Evolutionary conservation across 1,140 invertebrate genomes (phyloP).

Genomic region (Micrasema minimum): DNA sequence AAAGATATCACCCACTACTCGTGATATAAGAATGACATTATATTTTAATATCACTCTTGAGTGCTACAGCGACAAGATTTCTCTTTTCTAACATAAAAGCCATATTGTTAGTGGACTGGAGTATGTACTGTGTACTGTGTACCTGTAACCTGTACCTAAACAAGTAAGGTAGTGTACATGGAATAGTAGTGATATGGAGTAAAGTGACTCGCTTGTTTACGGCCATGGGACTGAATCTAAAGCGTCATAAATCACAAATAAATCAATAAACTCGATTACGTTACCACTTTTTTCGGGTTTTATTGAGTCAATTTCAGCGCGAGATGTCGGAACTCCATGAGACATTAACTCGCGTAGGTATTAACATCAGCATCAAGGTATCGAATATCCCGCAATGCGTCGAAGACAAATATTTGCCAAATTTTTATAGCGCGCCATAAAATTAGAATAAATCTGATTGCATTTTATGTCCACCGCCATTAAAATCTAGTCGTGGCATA

Average conservation of each 20-base stretch:
- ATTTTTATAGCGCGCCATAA: conserved; percentile 23
- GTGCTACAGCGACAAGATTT: conserved; percentile 6
- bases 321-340: conserved; percentile 13
- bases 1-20: conserved; percentile 2
- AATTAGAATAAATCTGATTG: conserved; percentile 37
- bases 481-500: conserved; percentile 18
- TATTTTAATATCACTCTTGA: conserved; percentile 8
- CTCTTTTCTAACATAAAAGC: conserved; percentile 1
- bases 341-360: conserved; percentile 31
- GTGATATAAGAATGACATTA: conserved; percentile 19
- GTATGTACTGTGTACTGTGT: too few species aligned
- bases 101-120: not conserved
- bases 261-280: conserved; percentile 27
- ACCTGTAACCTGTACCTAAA: too few species aligned
- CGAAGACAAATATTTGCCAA: conserved; percentile 34
- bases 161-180: too few species aligned
- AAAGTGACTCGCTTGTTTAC: not conserved
- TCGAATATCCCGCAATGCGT: conserved; percentile 13
- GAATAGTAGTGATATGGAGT: too few species aligned
- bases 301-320: conserved; percentile 16
- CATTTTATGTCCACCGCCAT: conserved; percentile 36
- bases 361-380: not conserved
- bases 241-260: conserved; percentile 15
- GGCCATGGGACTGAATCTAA: conserved; percentile 9
- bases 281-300: conserved; percentile 18